Conservation (phyloP, 2,888 invertebrate species). For the Agonopterix heracliana region DNA sequence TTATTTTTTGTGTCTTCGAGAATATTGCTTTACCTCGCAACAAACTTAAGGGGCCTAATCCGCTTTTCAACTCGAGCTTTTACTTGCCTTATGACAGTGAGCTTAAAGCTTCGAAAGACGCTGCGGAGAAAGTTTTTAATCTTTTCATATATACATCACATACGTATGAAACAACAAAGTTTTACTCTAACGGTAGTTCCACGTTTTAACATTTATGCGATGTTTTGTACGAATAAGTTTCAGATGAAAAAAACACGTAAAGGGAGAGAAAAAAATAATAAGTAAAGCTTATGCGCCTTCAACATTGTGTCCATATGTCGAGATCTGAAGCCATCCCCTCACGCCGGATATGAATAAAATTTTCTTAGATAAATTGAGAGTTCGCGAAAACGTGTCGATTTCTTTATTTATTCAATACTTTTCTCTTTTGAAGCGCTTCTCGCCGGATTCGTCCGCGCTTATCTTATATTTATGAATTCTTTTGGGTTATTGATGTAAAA, state of each 20-base stretch:
- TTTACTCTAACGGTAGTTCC: conserved; percentile 1
- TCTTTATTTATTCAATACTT: conserved; percentile 72
- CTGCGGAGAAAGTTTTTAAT: conserved; percentile 59
- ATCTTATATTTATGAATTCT: conserved; percentile 62
- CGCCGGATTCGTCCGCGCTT: conserved; percentile 52
- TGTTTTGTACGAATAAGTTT: conserved; percentile 2
- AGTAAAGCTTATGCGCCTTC: conserved; percentile 45
- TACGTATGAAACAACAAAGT: background rate
- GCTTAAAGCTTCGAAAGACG: conserved; percentile 54
- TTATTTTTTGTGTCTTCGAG: conserved; percentile 50
- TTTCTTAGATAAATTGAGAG: conserved; percentile 68
- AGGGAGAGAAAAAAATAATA: conserved; percentile 38
- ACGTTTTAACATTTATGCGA: background rate
- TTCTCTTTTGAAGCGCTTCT: conserved; percentile 59
- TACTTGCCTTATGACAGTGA: conserved; percentile 67
- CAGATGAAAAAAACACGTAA: conserved; percentile 15
- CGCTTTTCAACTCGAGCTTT: conserved; percentile 66
- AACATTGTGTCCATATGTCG: conserved; percentile 56
- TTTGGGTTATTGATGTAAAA: conserved; percentile 48
- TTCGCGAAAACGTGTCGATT: conserved; percentile 70
- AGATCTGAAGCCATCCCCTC: conserved; percentile 54
- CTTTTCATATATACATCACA: conserved; percentile 39
- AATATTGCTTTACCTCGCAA: conserved; percentile 66
- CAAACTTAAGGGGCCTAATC: conserved; percentile 69
- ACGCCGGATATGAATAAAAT: conserved; percentile 65